Evolutionary conservation across 2,797 vertebrate genomes (phyloP), one percentile per base, ranked within the genome.

Genomic region (Harpagifer antarcticus): DNA sequence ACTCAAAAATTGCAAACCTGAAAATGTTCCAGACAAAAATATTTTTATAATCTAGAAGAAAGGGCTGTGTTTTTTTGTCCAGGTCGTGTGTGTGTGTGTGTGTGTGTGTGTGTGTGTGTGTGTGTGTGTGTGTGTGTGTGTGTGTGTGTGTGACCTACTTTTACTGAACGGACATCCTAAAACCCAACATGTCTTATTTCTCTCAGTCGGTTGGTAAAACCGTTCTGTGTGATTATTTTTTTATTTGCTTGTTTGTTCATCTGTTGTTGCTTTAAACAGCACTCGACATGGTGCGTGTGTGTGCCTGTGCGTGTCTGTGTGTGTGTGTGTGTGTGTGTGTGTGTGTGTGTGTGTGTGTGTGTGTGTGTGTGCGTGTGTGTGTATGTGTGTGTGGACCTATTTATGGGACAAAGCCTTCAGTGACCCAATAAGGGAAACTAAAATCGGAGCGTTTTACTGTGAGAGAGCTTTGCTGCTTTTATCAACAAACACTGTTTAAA

Each of bases 371-470:
- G 33, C 40, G 17, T 13, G 31, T 56, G 59, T 47, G 44, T 48
- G 55, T 44, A 62, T 14, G 56, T 8, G 20, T 12, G n/a, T 5
- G 27, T 33, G 78, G 78, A 72, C 78, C 87, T 87, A 86, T 89
- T 91, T 90, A 83, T 69, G 69, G 79, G 82, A 90, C 88, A 89
- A 90, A 90, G 88, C 84, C 87, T 82, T 88, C 71, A 84, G 83
- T 91, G 89, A 91, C 91, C 88, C 89, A 92, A 81, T 90, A 89
- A 88, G 49, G 48, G 75, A 80, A 80, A 77, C n/a, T 71, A 37
- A 80, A 86, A 88, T 81, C 78, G 57, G 73, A 87, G 78, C 16
- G 4, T 79, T 87, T 78, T 67, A 71, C 87, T 84, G 85, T 85
- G 69, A 78, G 80, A 77, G 49, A 48, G 82, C 61, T 81, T 60